Base-by-base conservation (phyloP, 2,797 vertebrate species). In the Remorina albescens region DNA sequence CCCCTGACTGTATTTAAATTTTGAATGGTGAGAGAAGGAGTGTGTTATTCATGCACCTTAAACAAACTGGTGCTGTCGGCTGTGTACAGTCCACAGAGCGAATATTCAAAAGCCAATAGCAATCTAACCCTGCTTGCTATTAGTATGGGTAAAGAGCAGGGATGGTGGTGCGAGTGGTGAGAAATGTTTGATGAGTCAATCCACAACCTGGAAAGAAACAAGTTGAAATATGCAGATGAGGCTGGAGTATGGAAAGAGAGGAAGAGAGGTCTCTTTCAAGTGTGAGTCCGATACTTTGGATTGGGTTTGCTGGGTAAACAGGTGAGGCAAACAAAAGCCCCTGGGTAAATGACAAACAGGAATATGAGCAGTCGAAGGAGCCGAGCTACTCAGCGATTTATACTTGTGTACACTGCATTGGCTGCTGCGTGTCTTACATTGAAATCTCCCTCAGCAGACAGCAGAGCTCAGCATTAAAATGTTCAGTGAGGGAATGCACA, bases 181-280 rank as follows among this genome's bases (percentile, higher is more conserved):
- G 71, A 78, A 67, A 55, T 91, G 85, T 90, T 92, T 91, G 88
- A 88, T 8, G 25, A 89, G 81, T 85, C 83, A 84, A 85, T 89
- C 81, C 32, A 25, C 18, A 57, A 81, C 70, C 73, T 82, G 51
- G 74, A 59, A 54, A 68, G 78, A 76, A 81, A 77, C 8, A 30
- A 69, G 78, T 69, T 72, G 81, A 84, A 86, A 91, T 91, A 92
- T 91, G 88, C 80, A 91, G 92, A 93, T 76, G 46, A 72, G 41
- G 46, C 50, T 36, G 23, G 60, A 76, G 62, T 66, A 67, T 55
- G 9, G 30, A 30, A 30, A 30, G 23, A 67, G 72, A 86, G 85
- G 75, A 74, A 71, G 76, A 71, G 76, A 67, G 81, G 79, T 84
- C 76, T 87, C 92, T 92, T 91, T 92, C 87, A 92, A 89, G 91